A percentile compares a stretch with the other conserved stretches of the same genome.
These are phyloP conservation scores for Julus scanicus DNA, from an alignment of 2,888 invertebrate genomes.

Conservation along the genomic window DNA sequence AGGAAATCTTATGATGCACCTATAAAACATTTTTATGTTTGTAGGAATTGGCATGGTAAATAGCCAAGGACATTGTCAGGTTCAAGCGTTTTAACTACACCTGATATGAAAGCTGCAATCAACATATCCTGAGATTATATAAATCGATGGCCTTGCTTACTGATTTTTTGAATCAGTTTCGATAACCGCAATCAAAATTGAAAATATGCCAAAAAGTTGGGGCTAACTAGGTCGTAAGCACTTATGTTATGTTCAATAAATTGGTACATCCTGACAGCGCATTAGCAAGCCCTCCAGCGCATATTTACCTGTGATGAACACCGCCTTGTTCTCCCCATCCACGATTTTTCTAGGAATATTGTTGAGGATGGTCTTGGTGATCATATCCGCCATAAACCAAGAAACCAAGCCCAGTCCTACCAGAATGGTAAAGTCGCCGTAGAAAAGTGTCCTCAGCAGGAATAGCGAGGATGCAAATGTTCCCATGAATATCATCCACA, in stretches of 20 bases:
- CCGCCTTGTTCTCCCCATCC: constrained; percentile 60
- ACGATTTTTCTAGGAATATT: constrained; percentile 59
- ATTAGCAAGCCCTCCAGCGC: background rate
- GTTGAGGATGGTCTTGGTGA: constrained; percentile 60
- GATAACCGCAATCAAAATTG: constrained; percentile 4
- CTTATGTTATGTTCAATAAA: background rate
- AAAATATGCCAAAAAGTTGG: background rate
- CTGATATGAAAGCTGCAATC: background rate
- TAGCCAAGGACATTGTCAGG: background rate
- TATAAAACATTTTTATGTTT: background rate
- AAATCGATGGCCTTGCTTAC: background rate
- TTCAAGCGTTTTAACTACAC: background rate
- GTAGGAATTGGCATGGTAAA: background rate
- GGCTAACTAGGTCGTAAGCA: background rate
- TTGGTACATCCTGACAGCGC: background rate
- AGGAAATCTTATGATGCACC: background rate
- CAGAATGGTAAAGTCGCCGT: constrained; percentile 54
- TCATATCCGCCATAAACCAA: constrained; percentile 58
- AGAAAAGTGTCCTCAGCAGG: constrained; percentile 55
- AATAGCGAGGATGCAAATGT: constrained; percentile 49
- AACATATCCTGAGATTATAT: background rate
- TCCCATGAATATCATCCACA: constrained; percentile 51
- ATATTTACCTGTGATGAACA: constrained; percentile 62
- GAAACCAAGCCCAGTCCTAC: constrained; percentile 55
- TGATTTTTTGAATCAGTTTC: background rate